A percentile compares a stretch with the other conserved stretches of the same genome.
Evolutionary conservation across 2,113 vertebrate species (phyloP).

Genomic region (Ammodytes marinus): DNA sequence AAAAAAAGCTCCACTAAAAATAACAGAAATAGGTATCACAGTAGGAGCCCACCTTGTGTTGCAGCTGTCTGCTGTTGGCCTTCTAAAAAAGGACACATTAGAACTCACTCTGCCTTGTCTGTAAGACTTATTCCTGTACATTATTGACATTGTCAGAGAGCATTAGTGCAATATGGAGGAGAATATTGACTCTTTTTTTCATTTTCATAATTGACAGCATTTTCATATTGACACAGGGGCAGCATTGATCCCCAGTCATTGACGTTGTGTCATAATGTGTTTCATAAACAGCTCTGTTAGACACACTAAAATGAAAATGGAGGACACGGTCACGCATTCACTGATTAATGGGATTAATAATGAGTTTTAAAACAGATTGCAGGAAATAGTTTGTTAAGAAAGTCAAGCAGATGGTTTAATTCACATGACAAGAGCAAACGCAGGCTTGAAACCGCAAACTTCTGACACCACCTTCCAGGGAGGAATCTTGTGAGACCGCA

Average conservation of each 20-base stretch:
- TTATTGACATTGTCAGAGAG: constrained; percentile 44
- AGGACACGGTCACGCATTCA: neutral
- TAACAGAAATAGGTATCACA: neutral
- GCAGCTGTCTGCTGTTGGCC: neutral
- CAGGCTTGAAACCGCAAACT: no score
- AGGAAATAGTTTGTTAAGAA: neutral
- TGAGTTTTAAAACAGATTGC: no score
- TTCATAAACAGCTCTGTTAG: constrained; percentile 48
- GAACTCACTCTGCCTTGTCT: constrained; percentile 13
- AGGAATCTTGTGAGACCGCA: no score
- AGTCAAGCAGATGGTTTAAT: no score
- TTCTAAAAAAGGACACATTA: constrained; percentile 15
- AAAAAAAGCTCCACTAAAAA: neutral
- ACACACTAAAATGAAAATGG: constrained; percentile 9
- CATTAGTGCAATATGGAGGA: constrained; percentile 49
- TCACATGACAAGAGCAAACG: neutral
- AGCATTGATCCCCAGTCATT: constrained; percentile 47
- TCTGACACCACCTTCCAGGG: no score
- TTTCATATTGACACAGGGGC: constrained; percentile 55
- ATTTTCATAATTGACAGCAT: constrained; percentile 63
- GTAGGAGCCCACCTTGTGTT: neutral
- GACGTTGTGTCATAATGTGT: constrained; percentile 59
- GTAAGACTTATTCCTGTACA: constrained; percentile 16
- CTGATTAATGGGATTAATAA: neutral
- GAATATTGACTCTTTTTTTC: constrained; percentile 52